Percentiles rank a stretch among this genome's conserved stretches.
phyloP scores from a whole-genome alignment of 1,140 invertebrate species.

The Scaptomyza montana region DNA sequence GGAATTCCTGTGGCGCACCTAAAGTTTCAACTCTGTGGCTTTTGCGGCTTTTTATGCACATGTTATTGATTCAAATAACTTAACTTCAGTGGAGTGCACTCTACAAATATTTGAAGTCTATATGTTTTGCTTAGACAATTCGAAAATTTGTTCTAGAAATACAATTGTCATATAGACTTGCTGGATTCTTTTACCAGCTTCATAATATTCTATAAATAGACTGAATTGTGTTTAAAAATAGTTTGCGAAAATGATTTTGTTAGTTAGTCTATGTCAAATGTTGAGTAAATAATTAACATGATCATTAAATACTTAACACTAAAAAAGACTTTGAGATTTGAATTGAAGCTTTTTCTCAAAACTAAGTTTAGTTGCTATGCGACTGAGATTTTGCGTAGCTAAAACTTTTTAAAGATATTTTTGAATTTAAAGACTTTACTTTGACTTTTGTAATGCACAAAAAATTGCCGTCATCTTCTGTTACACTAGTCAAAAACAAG shows the following conservation, averaged over 20 bases:
- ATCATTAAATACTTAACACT: background rate
- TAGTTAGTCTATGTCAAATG: background rate
- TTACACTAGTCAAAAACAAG: conserved; percentile 2
- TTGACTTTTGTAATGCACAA: background rate
- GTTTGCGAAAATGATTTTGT: background rate
- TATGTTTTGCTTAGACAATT: no score
- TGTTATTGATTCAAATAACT: background rate
- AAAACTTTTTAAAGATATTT: no score
- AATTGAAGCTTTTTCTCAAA: no score
- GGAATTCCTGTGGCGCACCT: background rate
- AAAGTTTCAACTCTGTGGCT: background rate
- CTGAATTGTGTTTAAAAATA: background rate
- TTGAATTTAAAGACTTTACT: background rate
- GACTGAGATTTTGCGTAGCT: background rate
- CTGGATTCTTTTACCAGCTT: no score
- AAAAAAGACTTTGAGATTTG: no score
- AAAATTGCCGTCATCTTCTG: conserved; percentile 1
- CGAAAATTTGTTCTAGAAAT: no score
- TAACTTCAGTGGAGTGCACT: background rate
- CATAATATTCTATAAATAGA: background rate
- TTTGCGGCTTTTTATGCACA: background rate
- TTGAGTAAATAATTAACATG: background rate
- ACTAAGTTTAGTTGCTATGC: background rate
- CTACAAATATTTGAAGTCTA: background rate
- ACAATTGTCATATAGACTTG: no score